phyloP scores from a whole-genome alignment of 2,888 invertebrate genomes.

The Lutraria lutraria region DNA sequence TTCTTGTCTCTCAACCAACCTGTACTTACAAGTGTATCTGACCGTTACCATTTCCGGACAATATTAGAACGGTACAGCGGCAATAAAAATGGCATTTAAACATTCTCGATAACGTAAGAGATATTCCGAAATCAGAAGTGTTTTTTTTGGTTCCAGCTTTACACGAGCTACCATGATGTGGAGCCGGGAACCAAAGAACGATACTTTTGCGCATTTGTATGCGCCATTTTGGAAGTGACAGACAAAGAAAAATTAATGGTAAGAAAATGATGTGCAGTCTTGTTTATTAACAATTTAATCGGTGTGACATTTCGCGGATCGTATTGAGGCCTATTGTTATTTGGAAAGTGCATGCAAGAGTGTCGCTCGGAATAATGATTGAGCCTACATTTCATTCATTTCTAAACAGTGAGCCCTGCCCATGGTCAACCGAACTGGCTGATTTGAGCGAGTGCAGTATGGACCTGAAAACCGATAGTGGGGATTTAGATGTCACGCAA shows the following conservation, averaged over 20 bases:
- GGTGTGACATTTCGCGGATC: not conserved
- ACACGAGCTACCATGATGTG: not conserved
- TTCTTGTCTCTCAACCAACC: too few relatives aligned
- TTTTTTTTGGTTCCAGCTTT: not conserved
- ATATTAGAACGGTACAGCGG: too few relatives aligned
- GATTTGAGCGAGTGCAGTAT: not conserved
- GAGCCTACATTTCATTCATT: constrained; percentile 41
- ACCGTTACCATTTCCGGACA: too few relatives aligned
- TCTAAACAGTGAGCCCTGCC: constrained; percentile 37
- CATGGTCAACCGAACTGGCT: constrained; percentile 31
- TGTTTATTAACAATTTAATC: not conserved
- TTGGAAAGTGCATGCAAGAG: not conserved
- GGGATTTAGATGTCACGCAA: constrained; percentile 74
- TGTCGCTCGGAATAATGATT: constrained; percentile 30
- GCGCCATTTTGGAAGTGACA: not conserved
- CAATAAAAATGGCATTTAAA: not conserved
- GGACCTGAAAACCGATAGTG: not conserved
- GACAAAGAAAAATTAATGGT: not conserved
- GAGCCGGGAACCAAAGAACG: not conserved
- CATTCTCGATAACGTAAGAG: not conserved
- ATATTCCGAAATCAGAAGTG: not conserved
- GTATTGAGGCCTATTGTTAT: not conserved
- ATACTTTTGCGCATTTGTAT: not conserved
- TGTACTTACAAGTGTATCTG: too few relatives aligned
- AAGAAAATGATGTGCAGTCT: not conserved